These are phyloP conservation scores for Sipunculus nudus DNA, from an alignment of 2,888 invertebrate genomes.

Conservation along the genomic window DNA sequence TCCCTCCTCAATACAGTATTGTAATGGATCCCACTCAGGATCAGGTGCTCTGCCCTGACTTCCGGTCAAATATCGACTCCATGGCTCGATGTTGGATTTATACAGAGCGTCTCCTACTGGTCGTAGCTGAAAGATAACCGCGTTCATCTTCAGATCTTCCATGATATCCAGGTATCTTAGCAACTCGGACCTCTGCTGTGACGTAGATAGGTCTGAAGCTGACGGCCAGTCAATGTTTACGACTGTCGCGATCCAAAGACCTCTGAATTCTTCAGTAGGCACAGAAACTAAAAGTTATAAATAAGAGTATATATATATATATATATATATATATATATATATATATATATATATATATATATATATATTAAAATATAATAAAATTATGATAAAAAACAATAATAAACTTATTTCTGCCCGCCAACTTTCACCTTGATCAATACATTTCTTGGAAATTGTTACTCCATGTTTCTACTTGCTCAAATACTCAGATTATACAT, in stretches of 20 bases:
- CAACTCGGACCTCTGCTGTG: constrained; percentile 39
- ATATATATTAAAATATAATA: no score
- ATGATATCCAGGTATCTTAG: constrained; percentile 39
- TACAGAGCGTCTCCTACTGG: constrained; percentile 59
- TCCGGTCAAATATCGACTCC: constrained; percentile 60
- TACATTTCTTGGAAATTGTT: no score
- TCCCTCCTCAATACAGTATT: constrained; percentile 47
- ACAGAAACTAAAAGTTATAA: no score
- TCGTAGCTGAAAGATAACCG: constrained; percentile 42
- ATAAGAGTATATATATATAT: no score
- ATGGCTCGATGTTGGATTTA: constrained; percentile 53
- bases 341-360: no score
- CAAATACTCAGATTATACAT: no score
- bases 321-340: no score
- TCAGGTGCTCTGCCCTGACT: constrained; percentile 51
- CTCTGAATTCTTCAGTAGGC: constrained; percentile 52
- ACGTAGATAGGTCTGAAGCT: constrained; percentile 36
- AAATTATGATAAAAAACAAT: no score
- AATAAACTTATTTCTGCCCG: no score
- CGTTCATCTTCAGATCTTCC: constrained; percentile 49
- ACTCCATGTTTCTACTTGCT: no score
- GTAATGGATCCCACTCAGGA: constrained; percentile 56
- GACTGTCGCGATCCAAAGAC: constrained; percentile 58
- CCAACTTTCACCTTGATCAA: no score
- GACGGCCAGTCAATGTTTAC: constrained; percentile 61